Conservation (phyloP, 2,888 invertebrate species). For the Neoascia interrupta region DNA sequence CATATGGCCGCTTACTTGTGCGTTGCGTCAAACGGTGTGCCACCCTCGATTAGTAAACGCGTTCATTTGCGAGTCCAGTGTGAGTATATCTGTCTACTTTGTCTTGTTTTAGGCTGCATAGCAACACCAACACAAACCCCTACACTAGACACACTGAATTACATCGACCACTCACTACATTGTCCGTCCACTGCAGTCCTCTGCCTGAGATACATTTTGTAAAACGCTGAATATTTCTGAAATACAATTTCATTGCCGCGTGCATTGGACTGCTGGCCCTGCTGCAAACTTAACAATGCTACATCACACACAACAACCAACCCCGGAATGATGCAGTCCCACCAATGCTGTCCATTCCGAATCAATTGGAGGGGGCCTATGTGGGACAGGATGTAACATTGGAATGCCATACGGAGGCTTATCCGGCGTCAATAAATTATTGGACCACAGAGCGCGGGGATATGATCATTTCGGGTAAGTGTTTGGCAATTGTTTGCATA, state of each 20-base stretch:
- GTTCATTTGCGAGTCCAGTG: constrained; percentile 91
- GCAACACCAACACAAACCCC: constrained; percentile 11
- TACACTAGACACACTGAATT: constrained; percentile 19
- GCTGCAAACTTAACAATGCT: background rate
- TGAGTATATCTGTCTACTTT: no score
- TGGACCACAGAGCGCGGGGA: constrained; percentile 95
- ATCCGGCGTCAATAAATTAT: constrained; percentile 95
- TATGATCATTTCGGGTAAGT: constrained; percentile 94
- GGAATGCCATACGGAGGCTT: constrained; percentile 95
- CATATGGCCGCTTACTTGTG: constrained; percentile 96
- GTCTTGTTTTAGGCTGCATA: constrained; percentile 25
- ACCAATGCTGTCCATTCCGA: constrained; percentile 95
- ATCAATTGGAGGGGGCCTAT: constrained; percentile 94
- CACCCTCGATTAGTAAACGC: constrained; percentile 92
- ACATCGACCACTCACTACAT: constrained; percentile 3
- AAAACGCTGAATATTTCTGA: constrained; percentile 53
- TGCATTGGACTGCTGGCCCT: constrained; percentile 26
- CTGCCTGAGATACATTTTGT: constrained; percentile 23
- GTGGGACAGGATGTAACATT: constrained; percentile 92
- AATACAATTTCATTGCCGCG: constrained; percentile 64
- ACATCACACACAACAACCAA: background rate
- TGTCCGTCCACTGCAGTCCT: constrained; percentile 7
- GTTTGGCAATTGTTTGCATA: no score
- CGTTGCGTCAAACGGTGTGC: constrained; percentile 95
- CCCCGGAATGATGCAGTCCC: constrained; percentile 84